Evolutionary conservation across 2,113 vertebrate genomes (phyloP).

Genomic region (Trogon surrucura): DNA sequence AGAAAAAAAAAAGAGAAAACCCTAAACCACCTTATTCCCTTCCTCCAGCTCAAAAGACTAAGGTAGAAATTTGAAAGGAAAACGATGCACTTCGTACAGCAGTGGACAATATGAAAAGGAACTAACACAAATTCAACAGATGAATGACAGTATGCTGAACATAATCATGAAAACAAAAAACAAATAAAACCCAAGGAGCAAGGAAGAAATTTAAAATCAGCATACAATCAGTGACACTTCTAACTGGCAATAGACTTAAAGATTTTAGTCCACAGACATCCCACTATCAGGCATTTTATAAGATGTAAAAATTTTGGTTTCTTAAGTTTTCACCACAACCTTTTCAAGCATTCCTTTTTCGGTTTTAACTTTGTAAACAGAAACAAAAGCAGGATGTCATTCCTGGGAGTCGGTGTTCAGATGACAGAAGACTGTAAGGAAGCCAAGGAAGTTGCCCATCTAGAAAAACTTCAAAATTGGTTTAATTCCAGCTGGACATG

Average conservation of each 20-base stretch:
- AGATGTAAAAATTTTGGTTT: background rate
- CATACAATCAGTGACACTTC: background rate
- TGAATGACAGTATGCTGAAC: background rate
- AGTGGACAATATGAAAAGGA: background rate
- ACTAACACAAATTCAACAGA: background rate
- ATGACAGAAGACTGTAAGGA: background rate
- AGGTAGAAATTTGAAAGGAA: background rate
- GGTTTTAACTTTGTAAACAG: slow-evolving; percentile 68
- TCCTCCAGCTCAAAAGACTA: background rate
- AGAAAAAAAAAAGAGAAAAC: background rate
- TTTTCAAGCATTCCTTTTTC: background rate
- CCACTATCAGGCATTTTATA: background rate
- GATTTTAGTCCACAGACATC: slow-evolving; percentile 1
- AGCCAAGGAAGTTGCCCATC: background rate
- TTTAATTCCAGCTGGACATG: slow-evolving; percentile 3
- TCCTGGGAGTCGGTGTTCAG: background rate
- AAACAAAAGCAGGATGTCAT: slow-evolving; percentile 31
- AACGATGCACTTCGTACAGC: background rate
- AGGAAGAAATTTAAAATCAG: slow-evolving; percentile 16
- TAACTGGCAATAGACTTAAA: background rate
- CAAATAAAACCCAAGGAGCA: background rate
- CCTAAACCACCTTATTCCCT: background rate
- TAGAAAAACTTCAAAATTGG: background rate
- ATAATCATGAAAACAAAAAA: background rate
- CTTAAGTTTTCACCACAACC: background rate